Evolutionary conservation across 2,888 invertebrate species (phyloP).

Genomic region (Prosapia bicincta): DNA sequence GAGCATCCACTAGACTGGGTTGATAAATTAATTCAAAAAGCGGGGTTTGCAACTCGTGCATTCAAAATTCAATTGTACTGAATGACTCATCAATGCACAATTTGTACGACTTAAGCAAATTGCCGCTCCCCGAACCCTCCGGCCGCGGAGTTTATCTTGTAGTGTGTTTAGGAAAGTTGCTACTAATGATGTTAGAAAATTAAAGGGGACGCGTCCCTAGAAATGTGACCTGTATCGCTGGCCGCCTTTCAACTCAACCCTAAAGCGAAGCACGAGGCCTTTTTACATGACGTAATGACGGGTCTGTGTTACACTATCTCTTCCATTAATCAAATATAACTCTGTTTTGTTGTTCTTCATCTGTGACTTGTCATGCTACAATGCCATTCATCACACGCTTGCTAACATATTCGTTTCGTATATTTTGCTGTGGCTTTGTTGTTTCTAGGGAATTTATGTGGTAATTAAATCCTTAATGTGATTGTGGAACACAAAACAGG

Average conservation of each 20-base stretch:
- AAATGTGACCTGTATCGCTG: not conserved
- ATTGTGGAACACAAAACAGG: too few species aligned
- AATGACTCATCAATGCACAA: not conserved
- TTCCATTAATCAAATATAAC: not conserved
- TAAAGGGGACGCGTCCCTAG: not conserved
- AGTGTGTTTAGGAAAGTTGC: not conserved
- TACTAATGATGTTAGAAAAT: not conserved
- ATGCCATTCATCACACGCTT: not conserved
- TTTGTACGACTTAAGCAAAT: not conserved
- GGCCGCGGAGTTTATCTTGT: not conserved
- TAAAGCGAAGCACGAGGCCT: not conserved
- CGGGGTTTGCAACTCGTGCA: not conserved
- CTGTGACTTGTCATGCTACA: not conserved
- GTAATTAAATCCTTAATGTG: too few species aligned
- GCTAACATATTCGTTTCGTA: not conserved
- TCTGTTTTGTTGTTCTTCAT: not conserved
- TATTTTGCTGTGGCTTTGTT: not conserved
- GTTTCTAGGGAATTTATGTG: not conserved
- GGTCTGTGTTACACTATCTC: not conserved
- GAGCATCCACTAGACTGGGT: too few species aligned
- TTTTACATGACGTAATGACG: not conserved
- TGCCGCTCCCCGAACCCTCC: not conserved
- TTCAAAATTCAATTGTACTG: not conserved
- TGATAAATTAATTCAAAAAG: not conserved
- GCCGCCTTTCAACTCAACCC: not conserved